Conservation (phyloP, 1,140 invertebrate genomes). For the Luehdorfia chinensis region DNA sequence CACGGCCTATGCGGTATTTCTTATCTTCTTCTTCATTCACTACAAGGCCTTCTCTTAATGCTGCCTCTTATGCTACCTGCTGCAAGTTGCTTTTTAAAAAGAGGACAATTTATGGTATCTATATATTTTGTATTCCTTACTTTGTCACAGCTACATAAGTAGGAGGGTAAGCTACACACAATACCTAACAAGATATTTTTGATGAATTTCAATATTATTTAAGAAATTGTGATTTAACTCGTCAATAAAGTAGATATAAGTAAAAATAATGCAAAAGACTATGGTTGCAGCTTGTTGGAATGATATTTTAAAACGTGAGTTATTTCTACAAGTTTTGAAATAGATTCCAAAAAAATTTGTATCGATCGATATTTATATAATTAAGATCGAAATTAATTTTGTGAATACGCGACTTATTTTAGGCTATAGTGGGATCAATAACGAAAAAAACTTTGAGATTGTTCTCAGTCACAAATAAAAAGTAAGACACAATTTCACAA, state of each 20-base stretch:
- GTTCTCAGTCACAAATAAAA: no score
- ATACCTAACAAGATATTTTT: constrained; percentile 47
- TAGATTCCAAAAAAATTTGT: constrained; percentile 32
- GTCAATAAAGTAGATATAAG: constrained; percentile 29
- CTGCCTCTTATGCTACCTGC: constrained; percentile 43
- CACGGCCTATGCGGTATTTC: constrained; percentile 92
- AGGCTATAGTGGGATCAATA: constrained; percentile 64
- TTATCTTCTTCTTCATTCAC: constrained; percentile 96
- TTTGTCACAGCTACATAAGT: constrained; percentile 37
- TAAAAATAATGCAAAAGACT: constrained; percentile 25
- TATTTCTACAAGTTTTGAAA: constrained; percentile 64
- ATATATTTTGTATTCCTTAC: constrained; percentile 48
- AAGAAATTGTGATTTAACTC: constrained; percentile 49
- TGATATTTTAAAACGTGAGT: constrained; percentile 24
- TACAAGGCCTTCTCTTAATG: constrained; percentile 87
- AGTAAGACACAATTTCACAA: no score
- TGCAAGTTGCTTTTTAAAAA: constrained; percentile 44
- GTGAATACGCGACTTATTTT: constrained; percentile 37
- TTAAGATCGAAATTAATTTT: constrained; percentile 20
- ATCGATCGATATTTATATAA: constrained; percentile 26
- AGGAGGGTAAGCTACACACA: constrained; percentile 37
- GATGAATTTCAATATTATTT: constrained; percentile 46
- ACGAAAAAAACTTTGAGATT: constrained; percentile 37
- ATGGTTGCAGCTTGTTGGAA: constrained; percentile 33
- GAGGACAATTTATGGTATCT: constrained; percentile 40